Evolutionary conservation across 2,113 vertebrate genomes (phyloP).

Genomic region (Ariopsis seemanni): DNA sequence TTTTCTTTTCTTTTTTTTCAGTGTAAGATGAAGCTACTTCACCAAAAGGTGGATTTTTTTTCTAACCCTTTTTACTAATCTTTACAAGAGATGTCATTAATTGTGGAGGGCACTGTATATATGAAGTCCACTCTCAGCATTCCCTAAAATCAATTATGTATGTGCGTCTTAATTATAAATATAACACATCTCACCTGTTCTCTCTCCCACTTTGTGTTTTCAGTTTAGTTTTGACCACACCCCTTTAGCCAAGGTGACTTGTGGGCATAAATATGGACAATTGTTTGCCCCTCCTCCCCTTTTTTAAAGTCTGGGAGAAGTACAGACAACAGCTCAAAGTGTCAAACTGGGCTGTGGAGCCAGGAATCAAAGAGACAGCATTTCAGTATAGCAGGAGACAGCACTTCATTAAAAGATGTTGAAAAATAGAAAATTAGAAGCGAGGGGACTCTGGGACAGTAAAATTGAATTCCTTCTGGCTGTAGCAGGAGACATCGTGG

Average conservation of each 20-base stretch:
- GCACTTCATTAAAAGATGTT: constrained; percentile 22
- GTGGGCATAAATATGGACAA: background rate
- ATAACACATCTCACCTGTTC: background rate
- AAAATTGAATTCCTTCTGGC: constrained; percentile 72
- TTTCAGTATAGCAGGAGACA: background rate
- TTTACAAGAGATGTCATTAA: too few relatives aligned
- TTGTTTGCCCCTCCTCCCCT: too few relatives aligned
- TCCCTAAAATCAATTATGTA: background rate
- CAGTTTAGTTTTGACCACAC: background rate
- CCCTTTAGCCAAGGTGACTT: constrained; percentile 13
- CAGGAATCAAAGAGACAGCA: background rate
- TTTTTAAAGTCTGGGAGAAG: background rate
- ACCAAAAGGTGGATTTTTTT: too few relatives aligned
- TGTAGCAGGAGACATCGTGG: constrained; percentile 70
- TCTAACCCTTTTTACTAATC: too few relatives aligned
- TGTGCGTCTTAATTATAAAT: background rate
- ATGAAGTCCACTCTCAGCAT: too few relatives aligned
- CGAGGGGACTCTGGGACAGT: constrained; percentile 71
- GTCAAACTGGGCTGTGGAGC: background rate
- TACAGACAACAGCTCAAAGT: background rate
- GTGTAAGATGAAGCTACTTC: too few relatives aligned
- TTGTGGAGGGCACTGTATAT: too few relatives aligned
- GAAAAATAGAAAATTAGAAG: constrained; percentile 47
- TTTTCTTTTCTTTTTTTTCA: too few relatives aligned
- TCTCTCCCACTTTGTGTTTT: background rate